phyloP scores from a whole-genome alignment of 2,888 invertebrate genomes.

The Agrotis puta region DNA sequence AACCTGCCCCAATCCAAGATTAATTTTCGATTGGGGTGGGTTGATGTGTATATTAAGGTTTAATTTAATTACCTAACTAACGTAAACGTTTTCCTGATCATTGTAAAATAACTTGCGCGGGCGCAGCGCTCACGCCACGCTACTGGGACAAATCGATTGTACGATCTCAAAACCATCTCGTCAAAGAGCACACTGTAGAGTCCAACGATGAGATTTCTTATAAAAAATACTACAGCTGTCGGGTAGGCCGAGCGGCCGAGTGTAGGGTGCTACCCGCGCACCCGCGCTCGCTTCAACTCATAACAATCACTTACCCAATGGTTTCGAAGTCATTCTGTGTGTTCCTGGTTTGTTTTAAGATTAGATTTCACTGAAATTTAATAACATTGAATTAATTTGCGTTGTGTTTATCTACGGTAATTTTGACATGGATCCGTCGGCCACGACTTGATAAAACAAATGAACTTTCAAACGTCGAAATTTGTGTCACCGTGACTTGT shows the following conservation, averaged over 20 bases:
- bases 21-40: too few species aligned
- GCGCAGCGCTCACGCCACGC: too few species aligned
- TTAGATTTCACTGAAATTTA: slow-evolving; percentile 74
- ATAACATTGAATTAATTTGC: slow-evolving; percentile 66
- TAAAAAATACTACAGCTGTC: too few species aligned
- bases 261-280: background rate
- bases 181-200: too few species aligned
- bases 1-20: too few species aligned
- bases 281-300: background rate
- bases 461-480: slow-evolving; percentile 66
- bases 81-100: background rate
- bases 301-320: slow-evolving; percentile 74
- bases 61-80: background rate
- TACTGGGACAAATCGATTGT: too few species aligned
- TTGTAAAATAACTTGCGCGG: too few species aligned
- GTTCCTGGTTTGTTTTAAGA: slow-evolving; percentile 44
- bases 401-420: slow-evolving; percentile 64
- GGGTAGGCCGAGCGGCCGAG: background rate
- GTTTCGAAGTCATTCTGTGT: slow-evolving; percentile 75
- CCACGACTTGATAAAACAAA: slow-evolving; percentile 71
- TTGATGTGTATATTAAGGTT: background rate
- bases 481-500: slow-evolving; percentile 12
- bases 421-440: slow-evolving; percentile 73
- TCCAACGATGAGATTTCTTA: too few species aligned
- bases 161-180: too few species aligned